These are phyloP conservation scores for Sarcophaga variegata DNA, from an alignment of 2,888 invertebrate genomes.

Conservation along the genomic window DNA sequence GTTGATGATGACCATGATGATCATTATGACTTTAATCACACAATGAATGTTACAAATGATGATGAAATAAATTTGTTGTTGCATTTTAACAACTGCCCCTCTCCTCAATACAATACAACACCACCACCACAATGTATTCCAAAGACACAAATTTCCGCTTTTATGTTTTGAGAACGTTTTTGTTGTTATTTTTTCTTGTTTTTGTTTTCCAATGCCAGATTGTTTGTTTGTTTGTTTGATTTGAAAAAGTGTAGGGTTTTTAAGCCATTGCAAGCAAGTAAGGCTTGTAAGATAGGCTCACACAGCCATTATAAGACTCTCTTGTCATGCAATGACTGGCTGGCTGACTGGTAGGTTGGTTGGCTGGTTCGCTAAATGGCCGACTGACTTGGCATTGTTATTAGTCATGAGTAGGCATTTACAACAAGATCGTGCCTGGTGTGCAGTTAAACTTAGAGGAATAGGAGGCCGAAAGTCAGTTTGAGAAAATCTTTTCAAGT, in stretches of 20 bases:
- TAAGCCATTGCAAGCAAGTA: background rate
- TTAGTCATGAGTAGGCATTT: too few relatives aligned
- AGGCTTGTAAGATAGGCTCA: background rate
- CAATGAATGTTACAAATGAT: background rate
- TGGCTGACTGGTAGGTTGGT: background rate
- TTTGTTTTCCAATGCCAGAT: background rate
- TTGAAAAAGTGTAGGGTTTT: background rate
- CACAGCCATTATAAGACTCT: background rate
- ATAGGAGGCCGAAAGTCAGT: too few relatives aligned
- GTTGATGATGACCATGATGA: background rate
- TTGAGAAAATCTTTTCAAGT: too few relatives aligned
- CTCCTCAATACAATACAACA: too few relatives aligned
- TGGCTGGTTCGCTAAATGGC: background rate
- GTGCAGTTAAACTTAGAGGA: too few relatives aligned
- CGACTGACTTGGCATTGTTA: too few relatives aligned
- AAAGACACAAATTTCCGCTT: too few relatives aligned
- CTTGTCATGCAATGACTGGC: background rate
- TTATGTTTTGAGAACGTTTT: background rate
- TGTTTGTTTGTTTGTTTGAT: background rate
- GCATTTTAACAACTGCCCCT: too few relatives aligned
- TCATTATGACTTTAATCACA: too few relatives aligned
- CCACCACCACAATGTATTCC: too few relatives aligned
- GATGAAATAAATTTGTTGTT: background rate
- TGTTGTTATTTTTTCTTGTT: background rate
- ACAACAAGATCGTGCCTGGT: too few relatives aligned